Evolutionary conservation across 2,113 vertebrate genomes (phyloP), one percentile per base, ranked within the genome.

Genomic region (Ia io): DNA sequence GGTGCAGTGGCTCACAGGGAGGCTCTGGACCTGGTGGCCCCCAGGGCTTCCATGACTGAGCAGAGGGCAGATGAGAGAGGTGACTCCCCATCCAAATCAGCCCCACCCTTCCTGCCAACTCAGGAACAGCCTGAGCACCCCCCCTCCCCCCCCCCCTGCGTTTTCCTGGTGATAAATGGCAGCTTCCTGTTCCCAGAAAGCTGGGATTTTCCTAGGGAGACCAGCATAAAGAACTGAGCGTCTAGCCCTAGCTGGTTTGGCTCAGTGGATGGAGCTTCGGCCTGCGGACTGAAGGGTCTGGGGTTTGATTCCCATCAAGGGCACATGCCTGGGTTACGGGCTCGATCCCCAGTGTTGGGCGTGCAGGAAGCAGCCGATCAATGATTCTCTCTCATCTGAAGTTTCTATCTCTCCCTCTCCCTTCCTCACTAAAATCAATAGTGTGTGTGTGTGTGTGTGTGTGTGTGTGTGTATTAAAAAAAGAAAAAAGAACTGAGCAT

Each of bases 161-260:
- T 86, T 82, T 97, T 97, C 93, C 92, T 79, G 63, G 71, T 80
- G 84, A 76, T 95, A 90, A 94, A 92, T 76, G 69, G 73, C 37
- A 37, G 71, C 71, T 95, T 97, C 95, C 92, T 94, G 83, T 97
- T 95, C 77, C 30, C 88, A 91, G 83, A 96, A 90, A 95, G 71
- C 90, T 84, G 90, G 51, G 95, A 9, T 13, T 93, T 96, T 63
- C 35, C 69, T 67, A 28, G 51, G 88, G 74, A 93, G 73, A 74
- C 23, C 42, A 49, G 73, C 63, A 17, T 11, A 40, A 35, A 53
- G 35, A 87, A 40, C 82, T 1, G 25, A 95, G 84, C 14, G 5
- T 71, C 59, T 17, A 17, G 49, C 14, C 14, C 23, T 11, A 3
- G 56, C 22, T 59, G 56, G 56, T 59, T 23, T 25, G 56, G 23